A percentile compares a stretch with the other conserved stretches of the same genome.
Evolutionary conservation across 1,140 invertebrate genomes (phyloP).

Genomic region (Musca vetustissima): DNA sequence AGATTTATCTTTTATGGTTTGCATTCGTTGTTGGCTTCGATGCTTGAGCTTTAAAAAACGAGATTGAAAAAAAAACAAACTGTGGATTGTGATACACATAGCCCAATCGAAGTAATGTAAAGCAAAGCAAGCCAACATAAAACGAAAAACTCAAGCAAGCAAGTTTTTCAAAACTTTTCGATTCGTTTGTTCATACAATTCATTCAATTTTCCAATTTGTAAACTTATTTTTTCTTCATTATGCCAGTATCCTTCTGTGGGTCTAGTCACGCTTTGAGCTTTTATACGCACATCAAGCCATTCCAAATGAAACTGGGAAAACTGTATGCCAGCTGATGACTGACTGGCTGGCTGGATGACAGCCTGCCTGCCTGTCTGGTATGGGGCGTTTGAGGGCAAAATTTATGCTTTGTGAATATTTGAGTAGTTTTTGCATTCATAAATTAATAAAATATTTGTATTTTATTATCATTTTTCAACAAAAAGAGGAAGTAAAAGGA

Average conservation of each 20-base stretch:
- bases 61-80: background rate
- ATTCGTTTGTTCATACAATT: background rate
- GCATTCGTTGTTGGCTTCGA: background rate
- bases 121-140: too few relatives aligned
- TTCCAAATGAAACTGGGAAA: too few relatives aligned
- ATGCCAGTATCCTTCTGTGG: too few relatives aligned
- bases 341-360: too few relatives aligned
- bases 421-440: slow-evolving; percentile 21
- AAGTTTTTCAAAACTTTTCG: slow-evolving; percentile 20
- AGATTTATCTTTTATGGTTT: slow-evolving; percentile 8
- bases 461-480: slow-evolving; percentile 20
- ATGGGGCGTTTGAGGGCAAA: background rate
- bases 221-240: too few relatives aligned
- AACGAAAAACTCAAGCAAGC: background rate
- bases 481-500: background rate
- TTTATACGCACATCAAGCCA: too few relatives aligned
- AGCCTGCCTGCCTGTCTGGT: too few relatives aligned
- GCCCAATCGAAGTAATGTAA: background rate
- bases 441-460: slow-evolving; percentile 24
- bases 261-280: too few relatives aligned
- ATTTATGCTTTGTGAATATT: slow-evolving; percentile 22
- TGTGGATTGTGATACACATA: background rate
- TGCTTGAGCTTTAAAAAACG: background rate
- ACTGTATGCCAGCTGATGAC: too few relatives aligned
- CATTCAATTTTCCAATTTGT: too few relatives aligned